Conservation (phyloP, 2,113 vertebrate species). For the Xenus cinereus region DNA sequence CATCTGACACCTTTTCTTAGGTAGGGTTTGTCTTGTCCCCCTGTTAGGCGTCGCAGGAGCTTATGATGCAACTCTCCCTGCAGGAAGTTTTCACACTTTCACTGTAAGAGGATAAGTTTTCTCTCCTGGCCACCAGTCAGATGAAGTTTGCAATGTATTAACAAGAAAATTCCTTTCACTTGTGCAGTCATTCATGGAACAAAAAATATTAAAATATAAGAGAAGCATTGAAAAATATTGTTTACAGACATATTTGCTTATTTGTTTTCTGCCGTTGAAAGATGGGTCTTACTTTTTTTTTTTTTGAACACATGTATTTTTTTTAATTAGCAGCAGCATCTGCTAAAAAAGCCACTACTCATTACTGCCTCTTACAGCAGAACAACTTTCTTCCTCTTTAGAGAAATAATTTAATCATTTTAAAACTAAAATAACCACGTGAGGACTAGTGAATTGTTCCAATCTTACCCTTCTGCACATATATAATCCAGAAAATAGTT, state of each 20-base stretch:
- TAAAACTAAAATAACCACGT: background rate
- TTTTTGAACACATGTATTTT: conserved; percentile 14
- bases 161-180: background rate
- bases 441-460: background rate
- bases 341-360: background rate
- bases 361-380: background rate
- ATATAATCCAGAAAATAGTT: background rate
- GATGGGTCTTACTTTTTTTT: background rate
- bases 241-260: background rate
- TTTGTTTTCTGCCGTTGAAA: conserved; percentile 48
- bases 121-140: background rate
- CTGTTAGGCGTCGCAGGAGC: background rate
- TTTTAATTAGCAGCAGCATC: background rate
- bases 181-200: background rate
- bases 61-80: background rate
- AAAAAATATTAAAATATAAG: background rate
- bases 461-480: background rate
- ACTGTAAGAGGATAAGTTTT: background rate
- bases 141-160: background rate
- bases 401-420: background rate
- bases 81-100: background rate
- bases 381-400: background rate
- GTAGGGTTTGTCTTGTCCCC: background rate
- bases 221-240: background rate
- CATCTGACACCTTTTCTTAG: background rate